These are phyloP conservation scores for Psammodynastes pulverulentus DNA, from an alignment of 2,113 vertebrate genomes.

Conservation along the genomic window DNA sequence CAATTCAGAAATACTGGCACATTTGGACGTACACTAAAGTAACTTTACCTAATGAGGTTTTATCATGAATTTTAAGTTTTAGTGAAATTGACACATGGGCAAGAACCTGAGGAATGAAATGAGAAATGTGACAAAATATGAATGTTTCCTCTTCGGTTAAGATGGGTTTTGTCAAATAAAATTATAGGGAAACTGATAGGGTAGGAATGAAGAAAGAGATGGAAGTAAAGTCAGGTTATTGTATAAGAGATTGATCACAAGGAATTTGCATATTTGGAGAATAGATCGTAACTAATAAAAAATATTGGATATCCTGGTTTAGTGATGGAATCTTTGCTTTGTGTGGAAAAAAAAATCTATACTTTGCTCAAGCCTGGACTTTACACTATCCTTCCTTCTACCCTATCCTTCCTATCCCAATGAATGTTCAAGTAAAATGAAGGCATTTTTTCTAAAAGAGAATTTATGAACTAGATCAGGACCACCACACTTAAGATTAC, in stretches of 20 bases:
- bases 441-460: neutral
- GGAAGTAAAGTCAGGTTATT: neutral
- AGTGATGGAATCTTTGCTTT: neutral
- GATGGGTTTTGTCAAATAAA: neutral
- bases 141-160: neutral
- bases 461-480: neutral
- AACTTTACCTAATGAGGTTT: neutral
- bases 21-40: neutral
- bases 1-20: conserved; percentile 4
- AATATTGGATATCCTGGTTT: neutral
- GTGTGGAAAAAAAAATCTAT: neutral
- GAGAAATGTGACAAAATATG: neutral
- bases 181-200: neutral
- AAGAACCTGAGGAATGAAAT: neutral
- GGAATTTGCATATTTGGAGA: neutral
- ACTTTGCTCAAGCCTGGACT: neutral
- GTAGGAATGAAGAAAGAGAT: neutral
- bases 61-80: neutral
- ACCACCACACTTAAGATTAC: neutral
- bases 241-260: neutral
- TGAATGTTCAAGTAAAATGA: neutral
- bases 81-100: neutral
- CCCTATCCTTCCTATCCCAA: neutral
- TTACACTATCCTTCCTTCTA: neutral
- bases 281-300: neutral